phyloP scores from a whole-genome alignment of 2,888 invertebrate species.

The Cinara cedri region DNA sequence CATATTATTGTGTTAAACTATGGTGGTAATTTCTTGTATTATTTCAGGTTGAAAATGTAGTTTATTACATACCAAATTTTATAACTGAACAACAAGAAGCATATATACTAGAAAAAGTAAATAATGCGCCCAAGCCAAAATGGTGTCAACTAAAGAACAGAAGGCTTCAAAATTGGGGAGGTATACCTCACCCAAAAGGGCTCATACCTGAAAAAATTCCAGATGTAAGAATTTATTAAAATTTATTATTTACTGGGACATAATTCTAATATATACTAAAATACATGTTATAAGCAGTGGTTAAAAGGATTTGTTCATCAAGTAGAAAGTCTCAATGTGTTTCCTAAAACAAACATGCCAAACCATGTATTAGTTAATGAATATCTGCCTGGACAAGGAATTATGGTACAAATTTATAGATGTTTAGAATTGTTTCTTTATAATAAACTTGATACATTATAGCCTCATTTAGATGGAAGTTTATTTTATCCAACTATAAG shows the following conservation, averaged over 20 bases:
- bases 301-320: constrained; percentile 74
- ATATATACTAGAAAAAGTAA: constrained; percentile 74
- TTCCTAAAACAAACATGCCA: constrained; percentile 73
- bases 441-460: constrained; percentile 58
- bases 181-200: constrained; percentile 88
- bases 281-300: constrained; percentile 68
- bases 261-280: neutral
- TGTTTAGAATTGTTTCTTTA: constrained; percentile 18
- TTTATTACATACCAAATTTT: constrained; percentile 87
- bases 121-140: constrained; percentile 85
- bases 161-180: constrained; percentile 97
- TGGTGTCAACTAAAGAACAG: constrained; percentile 93
- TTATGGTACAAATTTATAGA: constrained; percentile 71
- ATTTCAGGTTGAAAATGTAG: constrained; percentile 68
- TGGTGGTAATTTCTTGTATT: neutral
- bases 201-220: constrained; percentile 93
- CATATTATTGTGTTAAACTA: neutral
- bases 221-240: constrained; percentile 61
- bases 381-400: constrained; percentile 91
- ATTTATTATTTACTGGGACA: constrained; percentile 6
- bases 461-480: constrained; percentile 94
- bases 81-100: constrained; percentile 77
- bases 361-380: constrained; percentile 97
- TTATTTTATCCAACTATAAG: constrained; percentile 90
- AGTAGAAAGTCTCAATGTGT: constrained; percentile 73